These are phyloP conservation scores for Herpetotheres cachinnans DNA, from an alignment of 2,113 vertebrate species.

Conservation along the genomic window DNA sequence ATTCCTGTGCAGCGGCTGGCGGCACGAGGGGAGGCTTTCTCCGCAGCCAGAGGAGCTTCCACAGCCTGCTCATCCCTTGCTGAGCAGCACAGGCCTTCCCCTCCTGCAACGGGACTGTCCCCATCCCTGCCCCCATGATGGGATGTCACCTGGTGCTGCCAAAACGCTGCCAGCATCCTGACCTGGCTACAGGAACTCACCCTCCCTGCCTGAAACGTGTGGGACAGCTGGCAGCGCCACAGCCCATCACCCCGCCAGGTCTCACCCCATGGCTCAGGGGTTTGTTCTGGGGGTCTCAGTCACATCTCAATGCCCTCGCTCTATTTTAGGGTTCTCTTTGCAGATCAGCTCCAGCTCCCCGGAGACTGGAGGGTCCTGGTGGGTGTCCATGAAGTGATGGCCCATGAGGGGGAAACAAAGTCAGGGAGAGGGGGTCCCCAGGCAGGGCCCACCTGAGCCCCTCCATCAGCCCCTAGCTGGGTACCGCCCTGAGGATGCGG, in stretches of 20 bases:
- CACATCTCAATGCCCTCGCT: accelerated
- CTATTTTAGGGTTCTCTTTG: not conserved
- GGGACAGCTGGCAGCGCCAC: not conserved
- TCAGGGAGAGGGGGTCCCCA: not conserved
- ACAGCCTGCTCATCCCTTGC: not conserved
- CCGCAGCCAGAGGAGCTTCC: not conserved
- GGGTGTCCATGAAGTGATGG: not conserved
- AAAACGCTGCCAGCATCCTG: not conserved
- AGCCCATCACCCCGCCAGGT: accelerated
- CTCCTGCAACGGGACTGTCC: not conserved
- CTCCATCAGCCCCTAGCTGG: not conserved
- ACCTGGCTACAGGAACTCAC: not conserved
- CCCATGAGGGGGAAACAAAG: not conserved
- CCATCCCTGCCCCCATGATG: accelerated
- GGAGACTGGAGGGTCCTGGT: not conserved
- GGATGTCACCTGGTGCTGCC: not conserved
- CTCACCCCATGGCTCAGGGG: not conserved
- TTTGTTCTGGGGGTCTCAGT: not conserved
- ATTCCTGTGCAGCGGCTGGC: not conserved
- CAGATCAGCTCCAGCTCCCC: not conserved
- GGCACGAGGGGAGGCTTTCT: not conserved
- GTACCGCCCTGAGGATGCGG: not conserved
- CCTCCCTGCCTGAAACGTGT: not conserved
- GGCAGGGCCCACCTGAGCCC: not conserved
- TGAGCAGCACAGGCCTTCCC: not conserved